Conservation (phyloP, 1,140 invertebrate species). For the Euwallacea similis region DNA sequence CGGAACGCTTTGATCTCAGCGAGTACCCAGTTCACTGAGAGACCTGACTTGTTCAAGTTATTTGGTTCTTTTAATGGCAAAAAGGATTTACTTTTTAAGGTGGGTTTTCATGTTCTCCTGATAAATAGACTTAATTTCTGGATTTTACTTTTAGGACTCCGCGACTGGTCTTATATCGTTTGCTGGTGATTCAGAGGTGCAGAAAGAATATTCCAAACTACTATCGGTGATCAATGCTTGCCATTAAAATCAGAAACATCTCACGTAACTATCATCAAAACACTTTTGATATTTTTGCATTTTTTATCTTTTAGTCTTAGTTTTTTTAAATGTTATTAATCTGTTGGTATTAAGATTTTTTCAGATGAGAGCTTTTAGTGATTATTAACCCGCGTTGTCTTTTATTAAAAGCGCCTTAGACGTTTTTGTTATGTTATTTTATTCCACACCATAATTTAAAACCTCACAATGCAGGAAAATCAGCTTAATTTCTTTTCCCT, state of each 20-base stretch:
- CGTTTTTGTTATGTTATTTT: no score
- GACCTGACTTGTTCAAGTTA: slow-evolving; percentile 56
- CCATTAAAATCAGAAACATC: not conserved
- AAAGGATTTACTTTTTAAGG: slow-evolving; percentile 60
- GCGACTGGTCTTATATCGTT: slow-evolving; percentile 43
- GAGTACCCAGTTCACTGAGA: slow-evolving; percentile 53
- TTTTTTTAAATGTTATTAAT: not conserved
- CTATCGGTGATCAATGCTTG: slow-evolving; percentile 37
- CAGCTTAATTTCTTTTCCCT: no score
- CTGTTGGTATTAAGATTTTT: not conserved
- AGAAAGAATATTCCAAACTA: slow-evolving; percentile 42
- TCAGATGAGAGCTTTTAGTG: not conserved
- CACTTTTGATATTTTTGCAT: not conserved
- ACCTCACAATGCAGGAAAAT: no score
- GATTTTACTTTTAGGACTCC: slow-evolving; percentile 37
- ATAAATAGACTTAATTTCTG: slow-evolving; percentile 4
- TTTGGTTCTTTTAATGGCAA: slow-evolving; percentile 58
- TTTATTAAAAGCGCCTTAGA: no score
- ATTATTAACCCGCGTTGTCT: no score
- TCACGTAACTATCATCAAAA: not conserved
- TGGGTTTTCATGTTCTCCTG: slow-evolving; percentile 27
- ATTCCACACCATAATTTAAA: no score
- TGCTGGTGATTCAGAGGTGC: slow-evolving; percentile 36
- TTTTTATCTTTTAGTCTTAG: not conserved
- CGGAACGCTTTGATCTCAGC: slow-evolving; percentile 55